Evolutionary conservation across 1,140 invertebrate genomes (phyloP), one percentile per base, ranked within the genome.

Genomic region (Euschistus heros): DNA sequence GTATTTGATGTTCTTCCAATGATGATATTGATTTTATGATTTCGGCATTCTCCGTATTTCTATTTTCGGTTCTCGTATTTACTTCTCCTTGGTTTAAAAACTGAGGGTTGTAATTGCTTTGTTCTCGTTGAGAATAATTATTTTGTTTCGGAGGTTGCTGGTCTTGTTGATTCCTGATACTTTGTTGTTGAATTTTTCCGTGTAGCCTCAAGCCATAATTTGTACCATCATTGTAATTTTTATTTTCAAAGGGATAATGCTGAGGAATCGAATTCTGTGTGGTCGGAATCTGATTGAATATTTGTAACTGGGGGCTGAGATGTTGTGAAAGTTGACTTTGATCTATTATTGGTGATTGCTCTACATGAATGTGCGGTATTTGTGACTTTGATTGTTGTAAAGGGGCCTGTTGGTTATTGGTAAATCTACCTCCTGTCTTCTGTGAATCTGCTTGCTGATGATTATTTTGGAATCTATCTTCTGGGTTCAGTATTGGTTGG

Each of bases 11-110:
- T 17, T 71, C 68, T 65, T 69, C 69, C 20, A 67, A 52, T 22
- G 67, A 62, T 14, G 70, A 59, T 17, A 71, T 66, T 20, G 70
- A 68, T 65, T 68, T 64, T 14, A 70, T 64, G 24, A 71, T 68
- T 66, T 71, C 65, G 10, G 60, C 67, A 64, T 67, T 44, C 3
- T 44, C 64, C 2, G 22, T 59, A 30, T 44, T 65, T 59, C 14
- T 57, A 64, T 15, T 18, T 54, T 64, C 17, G 13, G 7, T 64
- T 13, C n/a, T 42, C 18, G 17, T 42, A 15, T 24, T 24, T 0
- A 22, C 7, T 17, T 22, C 15, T 57, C 14, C 24, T 24, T 24
- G 20, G 8, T 26, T 57, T 6, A 15, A 13, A 6, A 17, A 20
- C 7, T 24, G 18, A 2, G 3, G 13, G 14, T 24, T 57, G 22